phyloP scores from a whole-genome alignment of 2,113 vertebrate genomes.

The Onychostruthus taczanowskii region DNA sequence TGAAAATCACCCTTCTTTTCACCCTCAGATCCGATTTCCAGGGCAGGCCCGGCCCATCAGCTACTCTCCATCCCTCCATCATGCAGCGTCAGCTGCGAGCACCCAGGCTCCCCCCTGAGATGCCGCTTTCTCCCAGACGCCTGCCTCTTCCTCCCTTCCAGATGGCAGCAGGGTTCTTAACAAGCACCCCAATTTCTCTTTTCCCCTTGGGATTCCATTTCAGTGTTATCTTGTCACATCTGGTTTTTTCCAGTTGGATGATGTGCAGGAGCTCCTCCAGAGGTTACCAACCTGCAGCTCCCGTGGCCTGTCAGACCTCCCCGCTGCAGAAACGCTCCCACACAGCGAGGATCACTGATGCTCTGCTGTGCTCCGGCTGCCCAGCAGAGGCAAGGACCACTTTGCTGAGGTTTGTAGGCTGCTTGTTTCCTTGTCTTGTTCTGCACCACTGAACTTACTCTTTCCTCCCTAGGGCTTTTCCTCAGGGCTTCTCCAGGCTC shows the following conservation, averaged over 20 bases:
- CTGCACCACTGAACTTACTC: neutral
- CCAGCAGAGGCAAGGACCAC: neutral
- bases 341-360: neutral
- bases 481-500: neutral
- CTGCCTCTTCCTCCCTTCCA: constrained; percentile 27
- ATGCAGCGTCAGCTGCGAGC: neutral
- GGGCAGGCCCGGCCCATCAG: neutral
- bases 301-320: neutral
- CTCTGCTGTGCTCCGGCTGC: neutral
- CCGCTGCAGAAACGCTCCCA: accelerated
- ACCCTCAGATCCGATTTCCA: neutral
- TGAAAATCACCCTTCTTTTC: neutral
- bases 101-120: constrained; percentile 10
- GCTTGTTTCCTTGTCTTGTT: neutral
- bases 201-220: constrained; percentile 18
- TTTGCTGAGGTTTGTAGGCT: neutral
- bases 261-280: neutral
- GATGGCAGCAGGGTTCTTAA: constrained; percentile 48
- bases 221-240: constrained; percentile 15
- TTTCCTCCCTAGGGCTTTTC: constrained; percentile 18
- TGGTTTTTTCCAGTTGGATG: constrained; percentile 27
- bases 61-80: neutral
- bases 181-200: constrained; percentile 25
- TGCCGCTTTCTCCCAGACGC: neutral
- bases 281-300: neutral